Evolutionary conservation across 1,140 invertebrate species (phyloP).

Genomic region (Ostrea edulis): DNA sequence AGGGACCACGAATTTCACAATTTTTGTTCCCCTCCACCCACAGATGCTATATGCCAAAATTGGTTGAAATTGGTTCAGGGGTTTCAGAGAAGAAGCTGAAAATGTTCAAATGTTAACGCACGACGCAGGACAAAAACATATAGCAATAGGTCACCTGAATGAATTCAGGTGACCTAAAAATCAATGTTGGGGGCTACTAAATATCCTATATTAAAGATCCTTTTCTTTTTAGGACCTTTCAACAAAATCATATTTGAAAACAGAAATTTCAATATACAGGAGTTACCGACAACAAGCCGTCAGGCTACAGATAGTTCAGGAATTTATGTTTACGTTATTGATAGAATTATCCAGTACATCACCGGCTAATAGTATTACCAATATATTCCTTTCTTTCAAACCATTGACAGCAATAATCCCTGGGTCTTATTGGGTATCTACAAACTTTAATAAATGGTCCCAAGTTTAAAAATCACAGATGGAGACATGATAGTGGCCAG

Average conservation of each 20-base stretch:
- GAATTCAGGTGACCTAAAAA: too few species aligned
- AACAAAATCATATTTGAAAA: background rate
- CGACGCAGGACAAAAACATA: too few species aligned
- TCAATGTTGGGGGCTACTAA: background rate
- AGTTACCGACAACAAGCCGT: background rate
- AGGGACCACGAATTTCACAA: too few species aligned
- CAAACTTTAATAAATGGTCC: background rate
- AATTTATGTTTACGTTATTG: background rate
- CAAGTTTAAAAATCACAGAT: background rate
- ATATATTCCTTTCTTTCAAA: background rate
- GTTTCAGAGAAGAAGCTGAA: too few species aligned
- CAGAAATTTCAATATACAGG: background rate
- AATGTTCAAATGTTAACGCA: too few species aligned
- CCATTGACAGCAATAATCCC: background rate
- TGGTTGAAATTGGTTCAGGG: too few species aligned
- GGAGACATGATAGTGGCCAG: background rate
- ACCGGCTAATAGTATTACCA: background rate
- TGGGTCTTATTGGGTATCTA: background rate
- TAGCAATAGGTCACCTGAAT: too few species aligned
- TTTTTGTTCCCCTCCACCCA: too few species aligned
- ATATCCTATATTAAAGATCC: background rate
- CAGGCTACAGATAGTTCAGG: background rate
- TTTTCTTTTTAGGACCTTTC: background rate
- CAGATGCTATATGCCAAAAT: too few species aligned
- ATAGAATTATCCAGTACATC: background rate